Base-by-base conservation (phyloP, 92 coral and sea anemone species). In the Muricea muricata region DNA sequence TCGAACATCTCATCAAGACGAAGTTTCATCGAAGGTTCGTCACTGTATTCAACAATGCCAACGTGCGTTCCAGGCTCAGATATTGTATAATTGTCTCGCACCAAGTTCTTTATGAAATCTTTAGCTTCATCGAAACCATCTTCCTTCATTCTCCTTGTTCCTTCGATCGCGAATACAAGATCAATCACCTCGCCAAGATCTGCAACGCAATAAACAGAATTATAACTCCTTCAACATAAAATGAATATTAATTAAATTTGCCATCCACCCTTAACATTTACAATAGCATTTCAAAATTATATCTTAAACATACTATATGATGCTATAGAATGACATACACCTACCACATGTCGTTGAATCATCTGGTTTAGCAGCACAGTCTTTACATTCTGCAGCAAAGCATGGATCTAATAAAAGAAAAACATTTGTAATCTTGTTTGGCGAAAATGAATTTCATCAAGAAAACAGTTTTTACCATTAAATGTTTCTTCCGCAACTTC, bases 401-500 rank as follows among this genome's bases (percentile, higher is more conserved):
- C 86, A 48, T 48, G 52, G 86, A 71, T 68, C 78, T 81, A 48
- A 66, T 11, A 66, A 18, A 67, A 32, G 33, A 18, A 37, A n/a
- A 12, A 21, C 40, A 25, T 25, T 46, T 73, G 12, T 46, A 41
- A 33, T 23, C 25, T 10, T 18, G 14, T 18, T 28, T 13, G 12
- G 42, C 25, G 30, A 39, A n/a, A 6, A 41, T n/a, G 13, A 4
- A 9, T 14, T 11, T 0, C 37, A 50, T 7, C 15, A 5, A 20
- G 65, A 11, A 25, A 45, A 40, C 40, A 5, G 35, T 55, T 26
- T 88, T 87, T 71, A 93, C 99, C 96, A 81, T 93, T 78, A 23
- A 93, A 68, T 14, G 91, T 84, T 26, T 86, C 93, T 45, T 85
- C 93, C 79, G 93, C 90, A 23, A 96, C 81, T 41, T 85, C 72